Conservation (phyloP, 2,113 vertebrate species). For the Mobula birostris region DNA sequence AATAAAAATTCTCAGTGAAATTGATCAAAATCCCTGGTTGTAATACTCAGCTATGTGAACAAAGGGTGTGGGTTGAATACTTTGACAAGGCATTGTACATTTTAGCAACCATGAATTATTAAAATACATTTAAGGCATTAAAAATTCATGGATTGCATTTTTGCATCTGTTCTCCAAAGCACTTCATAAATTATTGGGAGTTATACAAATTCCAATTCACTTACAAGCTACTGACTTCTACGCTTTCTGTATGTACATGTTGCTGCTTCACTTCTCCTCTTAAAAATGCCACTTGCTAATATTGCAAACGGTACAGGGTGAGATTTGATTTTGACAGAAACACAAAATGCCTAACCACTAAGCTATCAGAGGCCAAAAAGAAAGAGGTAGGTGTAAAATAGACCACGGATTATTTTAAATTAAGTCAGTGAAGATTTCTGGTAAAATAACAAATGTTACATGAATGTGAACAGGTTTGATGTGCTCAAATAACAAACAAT, state of each 20-base stretch:
- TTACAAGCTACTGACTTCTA: background rate
- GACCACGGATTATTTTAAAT: background rate
- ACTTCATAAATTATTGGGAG: background rate
- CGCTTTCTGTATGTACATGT: background rate
- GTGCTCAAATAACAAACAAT: background rate
- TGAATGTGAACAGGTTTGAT: background rate
- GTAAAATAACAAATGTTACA: background rate
- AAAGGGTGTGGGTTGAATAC: no score
- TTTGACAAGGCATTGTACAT: no score
- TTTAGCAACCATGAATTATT: background rate
- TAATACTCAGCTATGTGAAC: no score
- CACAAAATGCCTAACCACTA: background rate
- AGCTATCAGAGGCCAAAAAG: background rate
- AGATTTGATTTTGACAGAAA: background rate
- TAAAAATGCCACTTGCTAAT: background rate
- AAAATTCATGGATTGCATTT: background rate
- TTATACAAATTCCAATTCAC: background rate
- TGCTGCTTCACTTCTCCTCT: background rate
- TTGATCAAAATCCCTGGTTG: no score
- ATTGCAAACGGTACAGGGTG: background rate
- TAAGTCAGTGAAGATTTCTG: background rate
- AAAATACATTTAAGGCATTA: background rate
- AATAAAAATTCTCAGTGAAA: no score
- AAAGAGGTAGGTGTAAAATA: background rate
- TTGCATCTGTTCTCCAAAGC: background rate